These are phyloP conservation scores for Leptinotarsa juncta DNA, from an alignment of 2,888 invertebrate genomes.

Conservation along the genomic window DNA sequence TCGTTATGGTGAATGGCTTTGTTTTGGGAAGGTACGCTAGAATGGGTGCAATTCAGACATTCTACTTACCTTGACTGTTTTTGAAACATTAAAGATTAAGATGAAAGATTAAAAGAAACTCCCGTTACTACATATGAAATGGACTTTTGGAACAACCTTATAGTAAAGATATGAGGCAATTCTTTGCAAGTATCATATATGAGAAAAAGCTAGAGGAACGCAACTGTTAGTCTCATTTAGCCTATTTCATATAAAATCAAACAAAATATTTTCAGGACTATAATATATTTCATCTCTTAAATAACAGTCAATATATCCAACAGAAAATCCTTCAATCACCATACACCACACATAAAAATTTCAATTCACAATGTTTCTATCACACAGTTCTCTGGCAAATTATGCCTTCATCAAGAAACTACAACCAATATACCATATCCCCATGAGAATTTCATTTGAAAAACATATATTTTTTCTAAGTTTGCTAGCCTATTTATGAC, in stretches of 20 bases:
- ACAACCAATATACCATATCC: neutral
- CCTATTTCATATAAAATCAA: neutral
- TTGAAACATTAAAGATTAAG: conserved; percentile 67
- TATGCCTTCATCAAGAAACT: neutral
- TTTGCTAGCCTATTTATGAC: no score
- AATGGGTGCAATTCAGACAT: conserved; percentile 83
- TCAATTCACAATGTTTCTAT: neutral
- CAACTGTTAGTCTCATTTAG: no score
- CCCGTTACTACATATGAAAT: neutral
- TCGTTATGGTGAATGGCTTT: conserved; percentile 85
- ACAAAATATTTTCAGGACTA: neutral
- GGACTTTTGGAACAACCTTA: no score
- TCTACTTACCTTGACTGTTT: conserved; percentile 85
- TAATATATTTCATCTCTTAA: neutral
- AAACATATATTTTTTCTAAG: no score
- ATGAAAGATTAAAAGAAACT: no score
- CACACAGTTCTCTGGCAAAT: neutral
- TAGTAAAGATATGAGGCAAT: no score
- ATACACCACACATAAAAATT: neutral
- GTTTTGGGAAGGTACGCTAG: conserved; percentile 86
- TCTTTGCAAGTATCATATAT: no score
- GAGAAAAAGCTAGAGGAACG: no score
- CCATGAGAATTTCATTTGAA: no score
- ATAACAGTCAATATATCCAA: conserved; percentile 7
- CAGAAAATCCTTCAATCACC: neutral